Conservation (phyloP, 2,797 vertebrate genomes). For the Acrossocheilus wenchowensis region DNA sequence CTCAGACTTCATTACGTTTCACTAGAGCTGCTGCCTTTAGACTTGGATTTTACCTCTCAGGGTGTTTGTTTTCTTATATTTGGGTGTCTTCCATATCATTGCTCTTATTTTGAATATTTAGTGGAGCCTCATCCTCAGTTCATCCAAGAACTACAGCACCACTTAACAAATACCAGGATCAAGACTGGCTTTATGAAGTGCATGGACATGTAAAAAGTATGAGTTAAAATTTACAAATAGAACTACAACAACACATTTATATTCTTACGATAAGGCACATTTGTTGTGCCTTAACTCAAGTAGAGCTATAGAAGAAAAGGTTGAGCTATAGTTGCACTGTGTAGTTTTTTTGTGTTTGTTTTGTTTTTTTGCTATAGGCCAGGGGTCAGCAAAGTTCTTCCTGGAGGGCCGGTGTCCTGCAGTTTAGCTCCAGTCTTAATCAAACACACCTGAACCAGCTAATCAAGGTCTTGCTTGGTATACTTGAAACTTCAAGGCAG, state of each 20-base stretch:
- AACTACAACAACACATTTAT: neutral
- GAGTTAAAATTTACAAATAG: neutral
- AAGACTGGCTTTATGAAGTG: neutral
- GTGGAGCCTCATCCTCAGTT: neutral
- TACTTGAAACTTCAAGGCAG: too few relatives aligned
- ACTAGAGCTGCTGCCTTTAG: neutral
- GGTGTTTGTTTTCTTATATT: neutral
- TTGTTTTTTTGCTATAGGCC: neutral
- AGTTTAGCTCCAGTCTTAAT: too few relatives aligned
- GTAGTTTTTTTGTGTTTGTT: too few relatives aligned
- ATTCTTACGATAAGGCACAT: neutral
- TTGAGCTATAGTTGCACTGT: neutral
- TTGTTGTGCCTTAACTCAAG: neutral
- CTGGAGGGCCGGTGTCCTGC: too few relatives aligned
- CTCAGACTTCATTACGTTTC: neutral
- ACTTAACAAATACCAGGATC: neutral
- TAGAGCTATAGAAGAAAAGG: neutral
- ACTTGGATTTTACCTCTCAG: slow-evolving; percentile 10
- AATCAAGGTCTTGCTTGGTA: too few relatives aligned
- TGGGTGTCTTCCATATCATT: neutral
- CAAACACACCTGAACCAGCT: too few relatives aligned
- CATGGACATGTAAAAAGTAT: neutral
- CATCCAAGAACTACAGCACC: neutral
- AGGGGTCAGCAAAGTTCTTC: too few relatives aligned
- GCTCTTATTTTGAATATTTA: neutral